Evolutionary conservation across 2,113 vertebrate species (phyloP).

Genomic region (Tragelaphus scriptus): DNA sequence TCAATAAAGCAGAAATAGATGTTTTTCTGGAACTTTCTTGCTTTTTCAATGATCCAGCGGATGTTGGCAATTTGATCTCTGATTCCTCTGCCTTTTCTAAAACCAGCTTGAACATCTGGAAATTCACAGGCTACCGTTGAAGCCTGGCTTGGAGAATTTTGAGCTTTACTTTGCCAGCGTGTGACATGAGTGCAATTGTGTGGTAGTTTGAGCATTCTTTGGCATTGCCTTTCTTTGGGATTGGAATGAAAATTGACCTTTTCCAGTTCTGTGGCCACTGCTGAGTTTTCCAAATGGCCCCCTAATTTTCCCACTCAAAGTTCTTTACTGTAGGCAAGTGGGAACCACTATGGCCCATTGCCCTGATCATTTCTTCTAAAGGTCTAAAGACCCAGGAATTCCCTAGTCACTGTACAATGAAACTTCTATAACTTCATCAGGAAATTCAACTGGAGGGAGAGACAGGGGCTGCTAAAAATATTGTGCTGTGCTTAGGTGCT

Average conservation of each 20-base stretch:
- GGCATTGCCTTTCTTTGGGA: background rate
- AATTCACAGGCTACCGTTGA: background rate
- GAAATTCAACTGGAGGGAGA: background rate
- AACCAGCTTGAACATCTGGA: background rate
- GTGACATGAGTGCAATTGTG: background rate
- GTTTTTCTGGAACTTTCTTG: background rate
- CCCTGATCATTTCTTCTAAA: background rate
- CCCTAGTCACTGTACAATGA: background rate
- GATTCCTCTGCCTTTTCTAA: background rate
- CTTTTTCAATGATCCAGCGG: background rate
- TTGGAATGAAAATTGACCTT: background rate
- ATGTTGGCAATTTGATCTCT: background rate
- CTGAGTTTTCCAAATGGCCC: background rate
- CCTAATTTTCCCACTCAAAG: background rate
- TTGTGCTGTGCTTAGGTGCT: background rate
- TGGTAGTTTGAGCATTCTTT: background rate
- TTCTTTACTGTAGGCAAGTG: background rate
- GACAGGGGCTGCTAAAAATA: background rate
- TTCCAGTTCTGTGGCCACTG: background rate
- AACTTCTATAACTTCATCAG: background rate
- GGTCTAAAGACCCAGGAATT: background rate
- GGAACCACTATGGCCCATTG: background rate
- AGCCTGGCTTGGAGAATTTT: background rate
- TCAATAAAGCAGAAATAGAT: background rate
- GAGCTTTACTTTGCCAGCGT: background rate